Evolutionary conservation across 2,888 invertebrate genomes (phyloP).

Genomic region (Daptonema setosum): DNA sequence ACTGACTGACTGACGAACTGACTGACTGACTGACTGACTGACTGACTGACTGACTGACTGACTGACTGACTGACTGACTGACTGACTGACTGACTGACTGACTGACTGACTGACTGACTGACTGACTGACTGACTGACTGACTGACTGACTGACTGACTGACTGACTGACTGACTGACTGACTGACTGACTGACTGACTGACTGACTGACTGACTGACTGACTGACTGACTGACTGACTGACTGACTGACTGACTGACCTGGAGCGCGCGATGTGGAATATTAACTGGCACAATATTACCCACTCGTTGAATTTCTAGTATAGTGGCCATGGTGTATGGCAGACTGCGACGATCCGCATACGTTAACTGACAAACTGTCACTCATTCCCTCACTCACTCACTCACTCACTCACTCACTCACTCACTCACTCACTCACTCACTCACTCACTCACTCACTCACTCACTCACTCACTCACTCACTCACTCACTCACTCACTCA

Average conservation of each 20-base stretch:
- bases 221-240: background rate
- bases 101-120: background rate
- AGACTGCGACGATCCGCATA: background rate
- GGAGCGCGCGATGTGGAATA: background rate
- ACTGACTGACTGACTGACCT: background rate
- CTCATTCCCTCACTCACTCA: no score
- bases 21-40: background rate
- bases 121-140: background rate
- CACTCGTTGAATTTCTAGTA: background rate
- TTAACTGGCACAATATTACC: background rate
- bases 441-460: no score
- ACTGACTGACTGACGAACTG: background rate
- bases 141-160: background rate
- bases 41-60: background rate
- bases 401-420: no score
- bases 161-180: background rate
- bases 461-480: no score
- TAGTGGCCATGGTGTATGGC: background rate
- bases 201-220: background rate
- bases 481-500: no score
- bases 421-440: no score
- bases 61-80: background rate
- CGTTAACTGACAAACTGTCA: background rate
- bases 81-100: background rate
- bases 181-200: background rate